Percentiles rank a stretch among this genome's conserved stretches.
phyloP scores from a whole-genome alignment of 2,888 invertebrate genomes.

The Omphaloscelis lunosa region DNA sequence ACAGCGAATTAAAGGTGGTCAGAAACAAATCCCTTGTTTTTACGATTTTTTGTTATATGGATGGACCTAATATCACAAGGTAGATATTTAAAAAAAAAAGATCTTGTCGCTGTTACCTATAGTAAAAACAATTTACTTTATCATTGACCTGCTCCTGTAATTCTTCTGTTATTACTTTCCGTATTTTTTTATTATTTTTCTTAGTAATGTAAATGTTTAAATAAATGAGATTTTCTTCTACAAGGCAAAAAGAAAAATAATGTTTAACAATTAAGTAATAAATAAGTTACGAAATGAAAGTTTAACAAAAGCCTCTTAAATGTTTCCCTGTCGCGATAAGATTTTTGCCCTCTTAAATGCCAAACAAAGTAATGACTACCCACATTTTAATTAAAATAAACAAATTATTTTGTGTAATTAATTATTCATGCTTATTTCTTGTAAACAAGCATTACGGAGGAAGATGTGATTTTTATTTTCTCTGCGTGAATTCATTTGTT shows the following conservation, averaged over 20 bases:
- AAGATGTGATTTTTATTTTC: background rate
- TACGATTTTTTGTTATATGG: background rate
- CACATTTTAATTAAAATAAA: conserved; percentile 42
- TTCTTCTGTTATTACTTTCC: no score
- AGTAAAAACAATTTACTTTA: background rate
- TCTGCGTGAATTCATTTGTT: background rate
- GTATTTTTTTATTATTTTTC: background rate
- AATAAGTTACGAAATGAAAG: conserved; percentile 33
- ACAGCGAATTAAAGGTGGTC: background rate
- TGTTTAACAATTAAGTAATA: conserved; percentile 12
- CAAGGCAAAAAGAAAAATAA: conserved; percentile 16
- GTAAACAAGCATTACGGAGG: conserved; percentile 10
- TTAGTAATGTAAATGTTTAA: background rate
- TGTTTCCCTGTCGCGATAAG: conserved; percentile 18
- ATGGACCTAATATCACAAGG: background rate
- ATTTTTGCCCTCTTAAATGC: conserved; percentile 15
- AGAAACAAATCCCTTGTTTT: background rate
- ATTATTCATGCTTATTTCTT: conserved; percentile 23
- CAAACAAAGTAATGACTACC: conserved; percentile 46
- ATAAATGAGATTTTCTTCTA: background rate
- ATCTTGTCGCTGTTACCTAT: no score
- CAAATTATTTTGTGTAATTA: conserved; percentile 40
- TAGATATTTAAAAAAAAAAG: background rate
- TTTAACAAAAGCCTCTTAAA: conserved; percentile 41
- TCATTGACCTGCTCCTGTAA: no score